Conservation (phyloP, 2,797 vertebrate species). For the Lemur catta region DNA sequence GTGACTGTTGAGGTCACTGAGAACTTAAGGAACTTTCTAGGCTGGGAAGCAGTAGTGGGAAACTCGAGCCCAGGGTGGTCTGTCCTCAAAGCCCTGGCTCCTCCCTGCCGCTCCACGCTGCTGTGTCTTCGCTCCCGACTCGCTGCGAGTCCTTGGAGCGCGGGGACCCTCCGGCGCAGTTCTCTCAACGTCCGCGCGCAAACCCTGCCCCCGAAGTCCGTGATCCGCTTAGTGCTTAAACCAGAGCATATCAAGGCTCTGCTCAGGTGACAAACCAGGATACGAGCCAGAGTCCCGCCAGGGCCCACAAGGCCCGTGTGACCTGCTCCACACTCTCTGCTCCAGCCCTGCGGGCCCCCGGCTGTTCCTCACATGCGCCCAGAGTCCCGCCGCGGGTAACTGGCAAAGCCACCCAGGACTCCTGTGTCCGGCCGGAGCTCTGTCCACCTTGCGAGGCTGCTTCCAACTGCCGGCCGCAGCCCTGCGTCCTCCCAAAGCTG, state of each 20-base stretch:
- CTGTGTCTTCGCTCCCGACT: background rate
- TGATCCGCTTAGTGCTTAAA: background rate
- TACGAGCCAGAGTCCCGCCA: background rate
- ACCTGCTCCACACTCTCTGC: background rate
- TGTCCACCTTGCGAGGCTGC: too few relatives aligned
- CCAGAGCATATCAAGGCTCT: background rate
- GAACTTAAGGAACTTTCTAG: background rate
- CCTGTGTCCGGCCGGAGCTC: background rate
- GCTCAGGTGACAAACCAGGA: background rate
- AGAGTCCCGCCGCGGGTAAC: background rate
- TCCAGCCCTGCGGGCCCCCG: background rate
- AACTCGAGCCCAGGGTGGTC: background rate
- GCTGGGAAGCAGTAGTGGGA: background rate
- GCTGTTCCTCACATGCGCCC: background rate
- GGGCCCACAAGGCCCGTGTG: background rate
- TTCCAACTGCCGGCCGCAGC: background rate
- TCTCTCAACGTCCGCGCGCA: background rate
- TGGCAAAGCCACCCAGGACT: background rate
- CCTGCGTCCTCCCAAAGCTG: background rate
- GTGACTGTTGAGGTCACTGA: background rate
- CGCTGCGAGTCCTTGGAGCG: background rate
- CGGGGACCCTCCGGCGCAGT: rapidly evolving
- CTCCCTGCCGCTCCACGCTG: too few relatives aligned
- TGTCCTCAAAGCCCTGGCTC: background rate
- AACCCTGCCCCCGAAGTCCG: background rate